Percentiles rank a stretch among this genome's conserved stretches.
Conservation (phyloP, 2,888 invertebrate species). For the Cerceris ruficornis region DNA sequence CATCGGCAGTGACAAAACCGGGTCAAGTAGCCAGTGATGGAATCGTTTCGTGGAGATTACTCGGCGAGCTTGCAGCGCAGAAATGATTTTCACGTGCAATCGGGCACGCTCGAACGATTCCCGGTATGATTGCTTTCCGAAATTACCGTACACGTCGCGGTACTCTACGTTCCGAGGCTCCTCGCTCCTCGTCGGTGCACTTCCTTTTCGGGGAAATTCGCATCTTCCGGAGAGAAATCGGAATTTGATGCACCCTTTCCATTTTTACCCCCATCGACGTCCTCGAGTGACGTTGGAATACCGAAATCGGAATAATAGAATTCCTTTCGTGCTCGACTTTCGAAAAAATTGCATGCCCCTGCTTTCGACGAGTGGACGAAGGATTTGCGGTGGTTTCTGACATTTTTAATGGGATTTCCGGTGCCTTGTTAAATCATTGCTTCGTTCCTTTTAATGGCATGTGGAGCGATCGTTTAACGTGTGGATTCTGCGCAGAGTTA, state of each 20-base stretch:
- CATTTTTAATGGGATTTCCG: too few relatives aligned
- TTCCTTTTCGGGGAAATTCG: not conserved
- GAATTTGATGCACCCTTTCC: slow-evolving; percentile 4
- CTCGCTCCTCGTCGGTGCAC: not conserved
- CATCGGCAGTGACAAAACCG: slow-evolving; percentile 24
- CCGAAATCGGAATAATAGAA: too few relatives aligned
- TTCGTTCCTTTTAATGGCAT: too few relatives aligned
- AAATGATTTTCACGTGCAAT: slow-evolving; percentile 46
- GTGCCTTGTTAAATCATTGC: too few relatives aligned
- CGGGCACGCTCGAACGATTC: slow-evolving; percentile 33
- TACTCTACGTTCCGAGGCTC: not conserved
- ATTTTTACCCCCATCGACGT: not conserved
- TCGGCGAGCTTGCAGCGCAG: slow-evolving; percentile 19
- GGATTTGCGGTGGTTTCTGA: too few relatives aligned
- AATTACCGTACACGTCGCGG: slow-evolving; percentile 25
- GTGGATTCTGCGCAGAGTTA: too few relatives aligned
- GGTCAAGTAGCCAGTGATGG: slow-evolving; percentile 36
- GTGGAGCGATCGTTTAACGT: too few relatives aligned
- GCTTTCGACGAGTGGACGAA: too few relatives aligned
- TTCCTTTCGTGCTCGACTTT: too few relatives aligned
- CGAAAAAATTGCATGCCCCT: too few relatives aligned
- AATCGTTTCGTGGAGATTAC: slow-evolving; percentile 41
- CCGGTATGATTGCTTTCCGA: slow-evolving; percentile 35
- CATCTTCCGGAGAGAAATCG: not conserved
- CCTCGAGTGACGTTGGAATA: too few relatives aligned